A percentile compares a stretch with the other conserved stretches of the same genome.
Conservation (phyloP, 1,140 invertebrate species). For the Diprion similis region DNA sequence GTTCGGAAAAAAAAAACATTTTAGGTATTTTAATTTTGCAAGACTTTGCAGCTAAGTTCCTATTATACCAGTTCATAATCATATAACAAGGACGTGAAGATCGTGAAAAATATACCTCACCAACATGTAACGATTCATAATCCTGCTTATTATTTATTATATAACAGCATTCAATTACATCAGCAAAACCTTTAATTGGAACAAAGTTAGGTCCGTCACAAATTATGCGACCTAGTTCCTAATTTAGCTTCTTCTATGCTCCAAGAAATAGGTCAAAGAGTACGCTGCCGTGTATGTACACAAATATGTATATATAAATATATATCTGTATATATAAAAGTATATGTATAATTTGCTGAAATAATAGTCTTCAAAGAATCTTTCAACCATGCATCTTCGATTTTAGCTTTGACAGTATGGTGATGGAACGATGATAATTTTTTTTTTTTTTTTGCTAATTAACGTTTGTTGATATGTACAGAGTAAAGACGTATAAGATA, state of each 20-base stretch:
- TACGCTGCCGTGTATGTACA: background rate
- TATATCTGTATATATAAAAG: background rate
- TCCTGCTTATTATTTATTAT: slow-evolving; percentile 6
- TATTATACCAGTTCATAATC: background rate
- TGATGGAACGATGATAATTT: background rate
- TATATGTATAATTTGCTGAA: background rate
- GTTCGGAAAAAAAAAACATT: background rate
- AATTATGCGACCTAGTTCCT: background rate
- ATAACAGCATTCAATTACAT: background rate
- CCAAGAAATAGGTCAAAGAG: background rate
- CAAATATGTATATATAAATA: background rate
- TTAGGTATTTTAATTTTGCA: background rate
- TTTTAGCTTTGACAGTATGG: background rate
- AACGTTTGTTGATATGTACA: background rate
- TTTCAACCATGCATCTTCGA: background rate
- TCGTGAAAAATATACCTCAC: background rate
- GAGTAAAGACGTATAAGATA: background rate
- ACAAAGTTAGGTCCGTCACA: background rate
- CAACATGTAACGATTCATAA: slow-evolving; percentile 1
- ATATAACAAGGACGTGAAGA: background rate
- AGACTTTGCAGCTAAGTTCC: background rate
- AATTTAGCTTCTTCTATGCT: slow-evolving; percentile 1
- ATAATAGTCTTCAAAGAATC: background rate
- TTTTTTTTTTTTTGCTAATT: background rate
- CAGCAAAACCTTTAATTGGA: background rate